Percentiles rank a stretch among this genome's conserved stretches.
Conservation (phyloP, 2,797 vertebrate species). For the Lates japonicus region DNA sequence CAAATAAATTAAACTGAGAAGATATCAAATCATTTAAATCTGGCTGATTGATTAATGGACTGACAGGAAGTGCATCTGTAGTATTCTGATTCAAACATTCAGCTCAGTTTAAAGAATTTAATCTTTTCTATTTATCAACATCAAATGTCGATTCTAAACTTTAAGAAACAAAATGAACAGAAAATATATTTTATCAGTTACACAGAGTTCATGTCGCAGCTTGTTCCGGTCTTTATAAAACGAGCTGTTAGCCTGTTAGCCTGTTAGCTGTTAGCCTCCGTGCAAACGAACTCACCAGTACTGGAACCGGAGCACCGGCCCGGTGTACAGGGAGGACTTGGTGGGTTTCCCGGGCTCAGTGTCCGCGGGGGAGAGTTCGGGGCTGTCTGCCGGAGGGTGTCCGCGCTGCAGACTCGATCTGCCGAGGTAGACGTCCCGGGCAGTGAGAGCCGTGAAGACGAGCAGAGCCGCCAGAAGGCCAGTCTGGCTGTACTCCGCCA, state of each 20-base stretch:
- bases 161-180: too few species aligned
- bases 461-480: constrained; percentile 83
- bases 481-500: constrained; percentile 85
- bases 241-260: background rate
- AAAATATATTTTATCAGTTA: too few species aligned
- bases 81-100: too few species aligned
- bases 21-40: too few species aligned
- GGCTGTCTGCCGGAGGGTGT: constrained; percentile 42
- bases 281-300: constrained; percentile 81
- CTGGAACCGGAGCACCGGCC: constrained; percentile 84
- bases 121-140: too few species aligned
- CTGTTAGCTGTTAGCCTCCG: background rate
- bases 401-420: constrained; percentile 56
- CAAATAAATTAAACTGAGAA: too few species aligned
- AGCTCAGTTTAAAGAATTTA: too few species aligned
- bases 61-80: too few species aligned
- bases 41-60: too few species aligned
- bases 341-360: constrained; percentile 57
- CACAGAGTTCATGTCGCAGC: too few species aligned
- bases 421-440: constrained; percentile 83
- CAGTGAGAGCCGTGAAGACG: constrained; percentile 82
- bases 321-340: constrained; percentile 75
- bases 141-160: too few species aligned
- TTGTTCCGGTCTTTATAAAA: background rate
- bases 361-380: constrained; percentile 32